Base-by-base conservation (phyloP, 2,888 invertebrate species). In the Mesochorus sp. region DNA sequence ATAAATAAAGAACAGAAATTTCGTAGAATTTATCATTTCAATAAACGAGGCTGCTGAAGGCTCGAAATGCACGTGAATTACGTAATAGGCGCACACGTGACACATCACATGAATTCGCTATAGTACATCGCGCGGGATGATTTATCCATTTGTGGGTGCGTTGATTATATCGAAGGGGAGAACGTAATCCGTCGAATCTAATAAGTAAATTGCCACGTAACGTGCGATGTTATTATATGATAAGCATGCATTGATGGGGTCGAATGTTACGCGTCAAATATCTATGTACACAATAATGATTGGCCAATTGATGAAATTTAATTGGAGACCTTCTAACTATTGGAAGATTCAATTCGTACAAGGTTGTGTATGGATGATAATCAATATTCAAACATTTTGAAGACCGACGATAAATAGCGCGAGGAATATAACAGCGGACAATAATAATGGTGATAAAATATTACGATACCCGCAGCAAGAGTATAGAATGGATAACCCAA, bases 141-240 rank as follows among this genome's bases (percentile, higher is more conserved):
- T 67, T 44, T 49, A 66, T 66, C 12, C 37, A 24, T 66, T 66
- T 26, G 14, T 66, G 10, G 12, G 19, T 47, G 21, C 21, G 31
- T 44, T 3, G 44, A 47, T 4, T 21, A 8, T 21, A 5, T 21
- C 42, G 12, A 26, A 28, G 12, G 12, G 51, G 51, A 28, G 28
- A 26, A 26, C 2, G 51, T 51, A 51, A 31, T 37, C 37, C 37
- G 21, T 10, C 12, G 6, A n/a, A 5, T 42, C 19, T 67, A 53
- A 42, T 42, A 42, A 49, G 8, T 51, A 28, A 37, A 12, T 24
- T 12, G 39, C 24, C 8, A 24, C 10, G 14, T 5, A 24, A n/a
- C 39, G 5, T 19, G n/a, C n/a, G n/a, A 19, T 42, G 42, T 44
- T 8, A 5, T 44, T 44, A 44, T 44, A 4, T 6, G 12, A 28